A percentile compares a stretch with the other conserved stretches of the same genome.
Evolutionary conservation across 2,113 vertebrate species (phyloP).

Genomic region (Myrmecophaga tridactyla): DNA sequence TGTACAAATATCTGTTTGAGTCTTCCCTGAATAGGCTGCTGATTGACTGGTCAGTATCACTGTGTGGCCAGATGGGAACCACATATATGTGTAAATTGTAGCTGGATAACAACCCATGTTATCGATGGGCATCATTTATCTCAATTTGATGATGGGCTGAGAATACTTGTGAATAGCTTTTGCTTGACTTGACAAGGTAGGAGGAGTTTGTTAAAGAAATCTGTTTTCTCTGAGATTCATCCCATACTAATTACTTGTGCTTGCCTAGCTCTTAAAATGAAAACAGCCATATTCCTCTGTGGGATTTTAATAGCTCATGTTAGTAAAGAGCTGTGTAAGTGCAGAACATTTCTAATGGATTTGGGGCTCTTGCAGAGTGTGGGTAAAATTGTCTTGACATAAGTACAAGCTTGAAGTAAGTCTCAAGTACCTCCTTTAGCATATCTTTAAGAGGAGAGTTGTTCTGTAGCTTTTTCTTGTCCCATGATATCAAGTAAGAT

Average conservation of each 20-base stretch:
- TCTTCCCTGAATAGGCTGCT: not conserved
- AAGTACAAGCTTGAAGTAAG: not conserved
- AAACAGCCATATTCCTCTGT: not conserved
- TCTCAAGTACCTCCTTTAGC: not conserved
- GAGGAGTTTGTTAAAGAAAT: not conserved
- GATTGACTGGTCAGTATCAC: not conserved
- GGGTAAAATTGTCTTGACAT: not conserved
- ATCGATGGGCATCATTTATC: not conserved
- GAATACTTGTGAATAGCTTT: not conserved
- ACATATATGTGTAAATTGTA: not conserved
- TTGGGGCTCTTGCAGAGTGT: not conserved
- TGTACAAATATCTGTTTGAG: no score
- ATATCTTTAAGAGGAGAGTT: not conserved
- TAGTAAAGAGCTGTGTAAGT: not conserved
- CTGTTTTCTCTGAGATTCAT: not conserved
- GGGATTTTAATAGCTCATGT: not conserved
- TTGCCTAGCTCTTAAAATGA: conserved; percentile 16
- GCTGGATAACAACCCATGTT: not conserved
- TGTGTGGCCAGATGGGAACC: not conserved
- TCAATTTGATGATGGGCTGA: not conserved
- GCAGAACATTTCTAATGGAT: conserved; percentile 10
- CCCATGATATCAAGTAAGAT: not conserved
- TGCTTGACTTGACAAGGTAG: not conserved
- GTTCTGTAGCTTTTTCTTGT: conserved; percentile 20
- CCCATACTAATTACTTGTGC: conserved; percentile 22